Conservation (phyloP, 2,797 vertebrate species). For the Semaprochilodus insignis region DNA sequence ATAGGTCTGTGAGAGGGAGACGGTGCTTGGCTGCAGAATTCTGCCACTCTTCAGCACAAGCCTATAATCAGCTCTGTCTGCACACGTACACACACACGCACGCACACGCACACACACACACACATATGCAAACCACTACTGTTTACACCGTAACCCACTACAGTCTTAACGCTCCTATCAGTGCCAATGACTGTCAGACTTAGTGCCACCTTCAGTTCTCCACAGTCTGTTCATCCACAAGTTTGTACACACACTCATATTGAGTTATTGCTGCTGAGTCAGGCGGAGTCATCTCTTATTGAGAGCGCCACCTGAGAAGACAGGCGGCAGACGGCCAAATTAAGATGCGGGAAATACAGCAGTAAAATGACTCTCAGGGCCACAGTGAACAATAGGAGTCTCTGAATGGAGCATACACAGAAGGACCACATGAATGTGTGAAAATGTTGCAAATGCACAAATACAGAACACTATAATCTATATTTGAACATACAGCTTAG, state of each 20-base stretch:
- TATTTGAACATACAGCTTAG: too few species aligned
- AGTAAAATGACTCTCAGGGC: constrained; percentile 23
- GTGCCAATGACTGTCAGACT: constrained; percentile 24
- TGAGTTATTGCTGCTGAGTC: constrained; percentile 21
- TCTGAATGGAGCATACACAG: not conserved
- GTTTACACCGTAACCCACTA: constrained; percentile 14
- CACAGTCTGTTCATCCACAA: constrained; percentile 5
- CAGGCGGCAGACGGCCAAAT: constrained; percentile 43
- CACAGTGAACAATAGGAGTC: constrained; percentile 22
- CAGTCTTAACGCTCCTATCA: constrained; percentile 35
- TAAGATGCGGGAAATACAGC: constrained; percentile 28
- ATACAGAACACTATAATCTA: not conserved
- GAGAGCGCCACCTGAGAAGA: constrained; percentile 37
- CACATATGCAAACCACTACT: constrained; percentile 35
- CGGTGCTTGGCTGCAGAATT: constrained; percentile 36
- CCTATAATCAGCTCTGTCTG: constrained; percentile 51
- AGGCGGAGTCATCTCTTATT: constrained; percentile 28
- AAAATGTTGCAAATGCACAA: too few species aligned
- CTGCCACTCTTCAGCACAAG: constrained; percentile 37
- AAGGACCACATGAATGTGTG: not conserved
- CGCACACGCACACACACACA: not conserved
- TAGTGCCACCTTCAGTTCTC: constrained; percentile 4
- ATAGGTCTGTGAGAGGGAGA: constrained; percentile 45
- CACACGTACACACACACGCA: not conserved
- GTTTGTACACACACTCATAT: not conserved